phyloP scores from a whole-genome alignment of 2,888 invertebrate genomes.

The Andrena flavipes region DNA sequence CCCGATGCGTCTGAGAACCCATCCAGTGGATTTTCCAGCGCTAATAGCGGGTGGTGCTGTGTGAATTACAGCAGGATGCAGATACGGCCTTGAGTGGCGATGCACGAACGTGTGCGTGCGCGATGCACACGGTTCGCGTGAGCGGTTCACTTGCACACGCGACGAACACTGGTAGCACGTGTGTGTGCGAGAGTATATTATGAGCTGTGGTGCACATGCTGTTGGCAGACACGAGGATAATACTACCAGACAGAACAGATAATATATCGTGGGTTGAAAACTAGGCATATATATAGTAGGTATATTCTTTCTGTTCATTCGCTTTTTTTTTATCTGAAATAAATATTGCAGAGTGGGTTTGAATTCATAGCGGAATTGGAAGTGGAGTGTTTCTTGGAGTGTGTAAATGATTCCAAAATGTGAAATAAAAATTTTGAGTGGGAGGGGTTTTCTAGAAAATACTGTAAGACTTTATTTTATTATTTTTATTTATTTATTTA shows the following conservation, averaged over 20 bases:
- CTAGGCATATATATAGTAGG: background rate
- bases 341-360: no score
- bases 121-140: conserved; percentile 44
- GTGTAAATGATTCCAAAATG: no score
- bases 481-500: no score
- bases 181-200: background rate
- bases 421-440: no score
- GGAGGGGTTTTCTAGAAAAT: no score
- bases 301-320: no score
- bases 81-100: conserved; percentile 74
- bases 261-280: conserved; percentile 8
- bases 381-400: no score
- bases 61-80: conserved; percentile 71
- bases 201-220: conserved; percentile 7
- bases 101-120: conserved; percentile 48
- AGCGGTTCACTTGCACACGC: conserved; percentile 30
- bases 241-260: conserved; percentile 34
- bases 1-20: conserved; percentile 47
- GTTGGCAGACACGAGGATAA: conserved; percentile 36
- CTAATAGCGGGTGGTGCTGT: conserved; percentile 51
- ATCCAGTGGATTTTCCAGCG: conserved; percentile 36
- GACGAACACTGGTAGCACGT: background rate
- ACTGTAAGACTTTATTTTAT: no score
- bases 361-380: no score
- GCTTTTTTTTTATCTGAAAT: no score